Evolutionary conservation across 2,888 invertebrate genomes (phyloP).

Genomic region (Flexamia atlantica): DNA sequence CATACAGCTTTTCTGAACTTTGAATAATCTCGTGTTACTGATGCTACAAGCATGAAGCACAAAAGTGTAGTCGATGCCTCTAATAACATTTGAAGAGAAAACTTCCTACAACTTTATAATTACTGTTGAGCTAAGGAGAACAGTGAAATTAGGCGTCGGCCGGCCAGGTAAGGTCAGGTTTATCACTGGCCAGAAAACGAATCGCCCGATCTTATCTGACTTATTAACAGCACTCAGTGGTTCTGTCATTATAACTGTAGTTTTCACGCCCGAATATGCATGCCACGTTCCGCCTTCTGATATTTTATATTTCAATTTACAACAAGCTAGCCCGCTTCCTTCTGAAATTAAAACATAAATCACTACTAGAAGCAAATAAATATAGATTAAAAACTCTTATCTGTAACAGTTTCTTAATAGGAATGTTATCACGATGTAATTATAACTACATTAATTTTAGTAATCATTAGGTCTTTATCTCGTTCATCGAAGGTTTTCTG

Average conservation of each 20-base stretch:
- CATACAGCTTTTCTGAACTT: too few relatives aligned
- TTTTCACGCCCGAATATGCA: slow-evolving; percentile 36
- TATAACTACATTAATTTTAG: slow-evolving; percentile 15
- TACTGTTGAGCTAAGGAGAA: background rate
- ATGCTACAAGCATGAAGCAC: too few relatives aligned
- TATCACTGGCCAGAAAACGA: background rate
- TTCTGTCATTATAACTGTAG: slow-evolving; percentile 45
- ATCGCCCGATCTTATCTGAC: slow-evolving; percentile 9
- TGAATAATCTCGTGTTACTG: too few relatives aligned
- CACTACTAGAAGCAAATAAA: background rate
- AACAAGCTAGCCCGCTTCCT: background rate
- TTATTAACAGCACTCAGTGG: background rate
- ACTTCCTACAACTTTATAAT: background rate
- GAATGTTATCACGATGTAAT: slow-evolving; percentile 12
- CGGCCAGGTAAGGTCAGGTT: background rate
- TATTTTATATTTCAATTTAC: slow-evolving; percentile 35
- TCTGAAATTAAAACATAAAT: slow-evolving; percentile 26
- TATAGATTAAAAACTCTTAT: slow-evolving; percentile 25
- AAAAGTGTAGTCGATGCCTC: too few relatives aligned
- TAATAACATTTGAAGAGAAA: background rate
- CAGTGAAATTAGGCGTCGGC: background rate
- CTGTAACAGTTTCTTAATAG: slow-evolving; percentile 21
- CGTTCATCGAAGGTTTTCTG: too few relatives aligned
- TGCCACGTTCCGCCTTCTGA: background rate
- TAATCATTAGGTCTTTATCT: slow-evolving; percentile 15